These are phyloP conservation scores for Austrofundulus limnaeus DNA, from an alignment of 2,113 vertebrate genomes.

Conservation along the genomic window DNA sequence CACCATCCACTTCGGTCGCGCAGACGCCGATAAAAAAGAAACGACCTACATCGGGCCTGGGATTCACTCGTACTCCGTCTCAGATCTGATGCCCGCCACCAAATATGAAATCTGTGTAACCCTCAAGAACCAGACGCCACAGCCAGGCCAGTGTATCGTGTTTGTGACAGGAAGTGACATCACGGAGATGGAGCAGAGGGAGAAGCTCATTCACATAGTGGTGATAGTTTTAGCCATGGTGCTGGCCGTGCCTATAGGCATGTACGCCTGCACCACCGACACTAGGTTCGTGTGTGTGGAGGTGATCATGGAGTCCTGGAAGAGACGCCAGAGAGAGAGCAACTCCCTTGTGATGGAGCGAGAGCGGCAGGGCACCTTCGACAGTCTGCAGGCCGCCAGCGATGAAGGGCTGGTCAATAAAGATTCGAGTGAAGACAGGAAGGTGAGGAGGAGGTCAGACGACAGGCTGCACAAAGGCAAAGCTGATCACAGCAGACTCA, in stretches of 20 bases:
- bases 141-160: constrained; percentile 83
- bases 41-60: constrained; percentile 86
- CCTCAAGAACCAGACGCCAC: constrained; percentile 77
- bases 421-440: constrained; percentile 67
- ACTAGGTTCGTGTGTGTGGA: constrained; percentile 76
- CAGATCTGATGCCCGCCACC: constrained; percentile 83
- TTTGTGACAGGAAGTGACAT: constrained; percentile 88
- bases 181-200: constrained; percentile 83
- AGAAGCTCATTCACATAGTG: constrained; percentile 87
- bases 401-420: constrained; percentile 80
- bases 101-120: constrained; percentile 90
- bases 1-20: constrained; percentile 83
- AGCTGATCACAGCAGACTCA: constrained; percentile 58
- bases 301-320: constrained; percentile 67
- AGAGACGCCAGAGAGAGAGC: constrained; percentile 54
- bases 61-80: constrained; percentile 83
- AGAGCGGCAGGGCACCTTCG: constrained; percentile 78
- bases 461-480: constrained; percentile 65
- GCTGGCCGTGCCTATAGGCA: constrained; percentile 84
- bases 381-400: constrained; percentile 80
- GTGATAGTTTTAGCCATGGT: constrained; percentile 90
- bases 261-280: constrained; percentile 86
- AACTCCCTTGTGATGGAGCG: constrained; percentile 23
- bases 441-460: constrained; percentile 67
- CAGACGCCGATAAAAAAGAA: constrained; percentile 77